These are phyloP conservation scores for Trichopoda pennipes DNA, from an alignment of 2,888 invertebrate species.

Conservation along the genomic window DNA sequence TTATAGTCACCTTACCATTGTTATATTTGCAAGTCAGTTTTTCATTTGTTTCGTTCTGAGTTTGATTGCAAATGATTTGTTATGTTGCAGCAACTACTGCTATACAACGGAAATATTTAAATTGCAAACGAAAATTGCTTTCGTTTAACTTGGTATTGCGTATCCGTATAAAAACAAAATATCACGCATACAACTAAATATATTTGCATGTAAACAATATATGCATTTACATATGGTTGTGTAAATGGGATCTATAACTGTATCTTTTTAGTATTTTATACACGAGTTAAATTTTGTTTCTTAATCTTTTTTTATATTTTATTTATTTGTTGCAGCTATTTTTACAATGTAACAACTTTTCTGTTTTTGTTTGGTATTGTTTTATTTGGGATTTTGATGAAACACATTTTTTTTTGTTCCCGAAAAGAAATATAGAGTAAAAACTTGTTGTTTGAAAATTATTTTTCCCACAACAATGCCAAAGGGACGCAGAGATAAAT, in stretches of 20 bases:
- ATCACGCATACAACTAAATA: background rate
- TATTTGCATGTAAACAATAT: background rate
- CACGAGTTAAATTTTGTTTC: constrained; percentile 15
- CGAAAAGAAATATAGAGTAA: background rate
- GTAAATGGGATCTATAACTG: constrained; percentile 15
- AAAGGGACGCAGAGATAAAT: constrained; percentile 52
- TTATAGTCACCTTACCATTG: background rate
- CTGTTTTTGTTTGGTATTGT: constrained; percentile 17
- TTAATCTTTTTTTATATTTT: constrained; percentile 30
- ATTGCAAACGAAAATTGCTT: constrained; percentile 45
- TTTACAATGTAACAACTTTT: constrained; percentile 20
- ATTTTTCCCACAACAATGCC: constrained; percentile 44
- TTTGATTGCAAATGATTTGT: constrained; percentile 67
- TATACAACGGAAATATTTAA: constrained; percentile 50
- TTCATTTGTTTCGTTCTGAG: constrained; percentile 50
- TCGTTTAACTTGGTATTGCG: constrained; percentile 2
- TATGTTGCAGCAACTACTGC: constrained; percentile 16
- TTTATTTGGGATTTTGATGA: constrained; percentile 58
- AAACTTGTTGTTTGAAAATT: background rate
- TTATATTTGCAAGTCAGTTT: constrained; percentile 14
- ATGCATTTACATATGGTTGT: background rate
- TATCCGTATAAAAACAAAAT: constrained; percentile 12
- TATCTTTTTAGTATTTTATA: constrained; percentile 41
- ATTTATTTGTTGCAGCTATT: constrained; percentile 37
- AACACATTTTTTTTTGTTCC: constrained; percentile 30